Evolutionary conservation across 2,888 invertebrate genomes (phyloP).

Genomic region (Norana najaformis): DNA sequence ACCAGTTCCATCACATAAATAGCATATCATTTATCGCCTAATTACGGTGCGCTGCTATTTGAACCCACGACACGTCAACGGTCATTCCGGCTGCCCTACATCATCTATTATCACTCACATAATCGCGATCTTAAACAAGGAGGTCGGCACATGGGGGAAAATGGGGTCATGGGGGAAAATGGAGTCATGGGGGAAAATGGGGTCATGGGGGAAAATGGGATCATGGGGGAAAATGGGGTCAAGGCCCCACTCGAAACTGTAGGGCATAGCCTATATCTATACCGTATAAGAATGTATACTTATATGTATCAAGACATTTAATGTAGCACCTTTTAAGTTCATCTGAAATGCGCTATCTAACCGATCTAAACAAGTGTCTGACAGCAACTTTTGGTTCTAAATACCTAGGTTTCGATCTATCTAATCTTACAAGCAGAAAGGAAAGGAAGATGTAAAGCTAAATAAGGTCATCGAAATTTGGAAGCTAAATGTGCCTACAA

Average conservation of each 20-base stretch:
- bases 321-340: no score
- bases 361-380: no score
- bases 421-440: no score
- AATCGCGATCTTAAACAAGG: not conserved
- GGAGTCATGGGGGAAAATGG: rapidly evolving
- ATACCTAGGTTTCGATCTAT: no score
- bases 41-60: not conserved
- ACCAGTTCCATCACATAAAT: not conserved
- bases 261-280: no score
- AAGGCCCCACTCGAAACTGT: not conserved
- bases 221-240: not conserved
- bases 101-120: not conserved
- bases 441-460: no score
- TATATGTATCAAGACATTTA: no score
- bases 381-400: no score
- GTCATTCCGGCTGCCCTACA: not conserved
- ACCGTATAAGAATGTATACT: no score
- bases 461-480: no score
- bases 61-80: not conserved
- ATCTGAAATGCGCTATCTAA: no score
- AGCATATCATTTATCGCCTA: not conserved
- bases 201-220: rapidly evolving
- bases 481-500: no score
- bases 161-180: rapidly evolving
- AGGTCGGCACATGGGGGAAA: not conserved